Evolutionary conservation across 2,888 invertebrate species (phyloP), one percentile per base, ranked within the genome.

Genomic region (Drosophila flavopinicola): DNA sequence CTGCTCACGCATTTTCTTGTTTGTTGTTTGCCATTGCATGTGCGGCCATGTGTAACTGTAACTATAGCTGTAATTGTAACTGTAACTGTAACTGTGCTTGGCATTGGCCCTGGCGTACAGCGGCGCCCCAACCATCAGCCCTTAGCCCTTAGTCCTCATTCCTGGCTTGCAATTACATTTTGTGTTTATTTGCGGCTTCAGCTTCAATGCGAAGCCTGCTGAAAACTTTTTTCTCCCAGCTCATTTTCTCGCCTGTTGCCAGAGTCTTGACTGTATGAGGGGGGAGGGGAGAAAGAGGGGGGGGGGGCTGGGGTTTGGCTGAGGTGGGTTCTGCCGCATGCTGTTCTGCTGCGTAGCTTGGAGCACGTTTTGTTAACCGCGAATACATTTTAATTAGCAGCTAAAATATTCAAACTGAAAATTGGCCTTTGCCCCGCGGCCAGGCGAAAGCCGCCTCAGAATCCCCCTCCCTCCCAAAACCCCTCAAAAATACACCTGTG

Each of bases 371-470:
- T 76, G 86, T 74, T 83, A 83, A 71, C 86, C 85, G 77, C 84
- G 80, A 85, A 82, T 85, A 85, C 86, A 85, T 82, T 82, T 82
- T 82, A 82, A 82, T 82, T 82, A 82, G 80, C 84, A 85, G 80
- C 80, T 82, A 69, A 85, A 82, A 82, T 82, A 82, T 82, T 82
- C 80, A 82, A 85, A 85, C 86, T 78, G 64, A 70, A 85, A 80
- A 85, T 80, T 80, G 85, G 69, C 76, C 80, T 78, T 70, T 85
- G 72, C 83, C 78, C 64, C 41, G 49, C 33, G 60, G 66, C 41
- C 44, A 38, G 57, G 24, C 37, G 20, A 11, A 30, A 15, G 15
- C 11, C 1, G 17, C 7, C 32, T 35, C n/a, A n/a, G 20, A 0
- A 13, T 10, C n/a, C 27, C 4, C n/a, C 15, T 6, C 6, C 2